phyloP scores from a whole-genome alignment of 2,113 vertebrate genomes.

The Leptobrachium ailaonicum region DNA sequence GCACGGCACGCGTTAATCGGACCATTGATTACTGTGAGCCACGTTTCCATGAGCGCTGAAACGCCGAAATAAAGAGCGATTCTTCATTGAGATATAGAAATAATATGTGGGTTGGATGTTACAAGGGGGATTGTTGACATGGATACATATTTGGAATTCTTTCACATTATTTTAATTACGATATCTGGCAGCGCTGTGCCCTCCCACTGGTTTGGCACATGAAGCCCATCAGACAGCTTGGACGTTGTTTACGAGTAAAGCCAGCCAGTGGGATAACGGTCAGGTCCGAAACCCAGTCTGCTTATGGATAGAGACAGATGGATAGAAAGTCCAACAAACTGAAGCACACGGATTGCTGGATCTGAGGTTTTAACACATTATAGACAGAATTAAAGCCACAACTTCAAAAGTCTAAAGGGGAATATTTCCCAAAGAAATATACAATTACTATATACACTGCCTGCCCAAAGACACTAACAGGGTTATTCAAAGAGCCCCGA shows the following conservation, averaged over 20 bases:
- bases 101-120: constrained; percentile 3
- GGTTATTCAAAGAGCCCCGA: too few species aligned
- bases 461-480: too few species aligned
- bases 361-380: too few species aligned
- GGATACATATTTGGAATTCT: constrained; percentile 38
- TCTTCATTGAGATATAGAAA: neutral
- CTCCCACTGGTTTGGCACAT: constrained; percentile 28
- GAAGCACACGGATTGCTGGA: too few species aligned
- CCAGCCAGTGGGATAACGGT: neutral
- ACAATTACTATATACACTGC: too few species aligned
- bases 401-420: too few species aligned
- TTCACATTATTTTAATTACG: constrained; percentile 14
- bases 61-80: neutral
- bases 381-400: too few species aligned
- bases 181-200: constrained; percentile 28
- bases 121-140: neutral
- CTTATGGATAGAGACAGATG: too few species aligned
- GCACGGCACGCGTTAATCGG: neutral
- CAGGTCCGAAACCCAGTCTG: neutral
- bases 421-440: too few species aligned
- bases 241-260: constrained; percentile 15
- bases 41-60: neutral
- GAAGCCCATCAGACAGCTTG: constrained; percentile 30
- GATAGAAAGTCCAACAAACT: too few species aligned
- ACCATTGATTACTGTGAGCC: neutral